Percentiles rank a stretch among this genome's conserved stretches.
phyloP scores from a whole-genome alignment of 1,140 invertebrate species.

The Streblospio benedicti region DNA sequence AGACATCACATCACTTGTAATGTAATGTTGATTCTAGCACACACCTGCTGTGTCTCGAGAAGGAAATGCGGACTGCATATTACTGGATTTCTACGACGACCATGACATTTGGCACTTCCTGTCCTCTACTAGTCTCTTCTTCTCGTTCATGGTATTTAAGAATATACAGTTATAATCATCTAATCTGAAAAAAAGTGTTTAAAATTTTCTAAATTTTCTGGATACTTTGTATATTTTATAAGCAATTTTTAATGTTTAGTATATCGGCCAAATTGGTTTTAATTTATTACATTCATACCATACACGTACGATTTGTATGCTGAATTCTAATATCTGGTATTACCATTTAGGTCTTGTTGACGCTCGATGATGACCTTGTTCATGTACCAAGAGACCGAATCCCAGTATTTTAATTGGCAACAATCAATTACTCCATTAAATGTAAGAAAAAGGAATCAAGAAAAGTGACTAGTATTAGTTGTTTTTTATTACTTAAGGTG shows the following conservation, averaged over 20 bases:
- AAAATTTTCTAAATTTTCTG: not conserved
- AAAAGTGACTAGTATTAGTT: no score
- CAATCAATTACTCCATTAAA: no score
- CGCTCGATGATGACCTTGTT: constrained; percentile 68
- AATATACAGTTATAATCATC: not conserved
- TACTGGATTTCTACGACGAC: constrained; percentile 72
- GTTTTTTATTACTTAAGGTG: no score
- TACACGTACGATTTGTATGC: not conserved
- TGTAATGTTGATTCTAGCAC: constrained; percentile 45
- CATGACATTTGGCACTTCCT: constrained; percentile 87
- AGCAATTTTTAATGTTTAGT: not conserved
- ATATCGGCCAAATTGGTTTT: not conserved
- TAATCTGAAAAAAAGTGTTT: constrained; percentile 2
- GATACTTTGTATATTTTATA: not conserved
- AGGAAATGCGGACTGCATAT: constrained; percentile 64
- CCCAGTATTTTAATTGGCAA: constrained; percentile 71
- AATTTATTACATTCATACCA: not conserved
- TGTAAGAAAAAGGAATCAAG: no score
- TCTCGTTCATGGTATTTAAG: constrained; percentile 59
- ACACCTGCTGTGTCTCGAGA: constrained; percentile 68
- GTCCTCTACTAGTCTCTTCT: constrained; percentile 75
- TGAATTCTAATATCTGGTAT: constrained; percentile 19
- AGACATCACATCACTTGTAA: constrained; percentile 3
- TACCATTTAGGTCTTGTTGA: constrained; percentile 54
- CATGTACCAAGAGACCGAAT: constrained; percentile 60